Percentiles rank a stretch among this genome's conserved stretches.
Conservation (phyloP, 2,797 vertebrate species). For the Hypotaenidia okinawae region DNA sequence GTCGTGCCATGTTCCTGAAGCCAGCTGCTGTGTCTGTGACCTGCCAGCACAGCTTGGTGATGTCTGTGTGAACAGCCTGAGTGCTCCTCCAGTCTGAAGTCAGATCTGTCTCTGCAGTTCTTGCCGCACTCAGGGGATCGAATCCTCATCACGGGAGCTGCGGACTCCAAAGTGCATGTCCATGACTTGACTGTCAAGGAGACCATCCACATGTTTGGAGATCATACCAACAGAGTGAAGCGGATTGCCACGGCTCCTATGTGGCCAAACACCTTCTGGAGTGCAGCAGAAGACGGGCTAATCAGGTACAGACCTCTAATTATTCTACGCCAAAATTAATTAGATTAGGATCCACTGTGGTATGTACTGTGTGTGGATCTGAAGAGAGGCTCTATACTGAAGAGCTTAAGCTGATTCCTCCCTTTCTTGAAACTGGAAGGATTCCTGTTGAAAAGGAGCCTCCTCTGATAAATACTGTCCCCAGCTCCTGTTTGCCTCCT, state of each 20-base stretch:
- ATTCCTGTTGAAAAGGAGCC: not conserved
- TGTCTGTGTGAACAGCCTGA: not conserved
- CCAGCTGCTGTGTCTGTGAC: not conserved
- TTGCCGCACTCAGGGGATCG: conserved; percentile 95
- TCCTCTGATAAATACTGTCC: not conserved
- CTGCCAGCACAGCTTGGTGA: not conserved
- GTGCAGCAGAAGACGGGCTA: conserved; percentile 94
- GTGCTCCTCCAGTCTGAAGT: not conserved
- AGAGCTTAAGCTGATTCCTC: not conserved
- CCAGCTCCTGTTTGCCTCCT: not conserved
- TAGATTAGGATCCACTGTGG: not conserved
- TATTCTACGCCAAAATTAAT: not conserved
- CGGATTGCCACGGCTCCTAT: conserved; percentile 96
- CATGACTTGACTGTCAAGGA: conserved; percentile 96
- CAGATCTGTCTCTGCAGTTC: conserved; percentile 81
- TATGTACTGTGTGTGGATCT: not conserved
- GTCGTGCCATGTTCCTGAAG: not conserved
- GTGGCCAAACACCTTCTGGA: conserved; percentile 99
- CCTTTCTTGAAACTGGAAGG: not conserved
- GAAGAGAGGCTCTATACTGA: not conserved
- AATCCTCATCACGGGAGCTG: conserved; percentile 95
- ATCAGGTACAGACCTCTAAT: conserved; percentile 82
- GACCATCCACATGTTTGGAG: conserved; percentile 98
- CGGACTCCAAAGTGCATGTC: conserved; percentile 97
- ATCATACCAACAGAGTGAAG: conserved; percentile 97